Evolutionary conservation across 2,113 vertebrate genomes (phyloP).

Genomic region (Anarrhichthys ocellatus): DNA sequence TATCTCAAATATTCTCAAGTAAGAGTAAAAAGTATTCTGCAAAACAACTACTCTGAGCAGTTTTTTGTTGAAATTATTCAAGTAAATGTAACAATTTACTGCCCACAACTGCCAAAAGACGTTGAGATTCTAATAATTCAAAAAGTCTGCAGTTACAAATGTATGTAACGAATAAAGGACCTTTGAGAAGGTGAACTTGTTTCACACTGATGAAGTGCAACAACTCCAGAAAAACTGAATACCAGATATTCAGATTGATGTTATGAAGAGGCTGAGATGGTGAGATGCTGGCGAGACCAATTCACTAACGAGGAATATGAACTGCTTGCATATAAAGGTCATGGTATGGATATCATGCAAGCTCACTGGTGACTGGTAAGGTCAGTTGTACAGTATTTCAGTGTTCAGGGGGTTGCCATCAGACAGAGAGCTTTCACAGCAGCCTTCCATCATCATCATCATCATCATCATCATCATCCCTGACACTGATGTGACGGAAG

Average conservation of each 20-base stretch:
- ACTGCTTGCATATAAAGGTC: slow-evolving; percentile 60
- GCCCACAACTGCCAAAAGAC: not conserved
- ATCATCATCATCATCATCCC: not conserved
- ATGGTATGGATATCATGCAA: slow-evolving; percentile 75
- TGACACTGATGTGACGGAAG: not conserved
- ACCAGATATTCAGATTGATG: slow-evolving; percentile 48
- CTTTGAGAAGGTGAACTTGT: not conserved
- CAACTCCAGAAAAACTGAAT: slow-evolving; percentile 15
- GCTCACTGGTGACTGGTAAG: slow-evolving; percentile 45
- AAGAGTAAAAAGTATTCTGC: not conserved
- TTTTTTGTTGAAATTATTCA: not conserved
- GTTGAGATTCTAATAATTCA: not conserved
- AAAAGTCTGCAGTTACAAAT: not conserved
- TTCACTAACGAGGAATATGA: slow-evolving; percentile 62
- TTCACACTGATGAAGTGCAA: not conserved
- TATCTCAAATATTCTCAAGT: not conserved
- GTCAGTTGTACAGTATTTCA: slow-evolving; percentile 40
- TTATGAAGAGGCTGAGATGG: slow-evolving; percentile 71
- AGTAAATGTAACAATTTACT: not conserved
- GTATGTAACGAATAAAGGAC: not conserved
- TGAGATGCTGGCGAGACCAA: slow-evolving; percentile 70
- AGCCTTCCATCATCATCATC: not conserved
- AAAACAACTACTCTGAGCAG: not conserved
- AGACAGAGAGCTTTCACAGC: slow-evolving; percentile 19
- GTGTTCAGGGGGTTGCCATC: slow-evolving; percentile 10